phyloP scores from a whole-genome alignment of 2,113 vertebrate species.

The Rhea americana region DNA sequence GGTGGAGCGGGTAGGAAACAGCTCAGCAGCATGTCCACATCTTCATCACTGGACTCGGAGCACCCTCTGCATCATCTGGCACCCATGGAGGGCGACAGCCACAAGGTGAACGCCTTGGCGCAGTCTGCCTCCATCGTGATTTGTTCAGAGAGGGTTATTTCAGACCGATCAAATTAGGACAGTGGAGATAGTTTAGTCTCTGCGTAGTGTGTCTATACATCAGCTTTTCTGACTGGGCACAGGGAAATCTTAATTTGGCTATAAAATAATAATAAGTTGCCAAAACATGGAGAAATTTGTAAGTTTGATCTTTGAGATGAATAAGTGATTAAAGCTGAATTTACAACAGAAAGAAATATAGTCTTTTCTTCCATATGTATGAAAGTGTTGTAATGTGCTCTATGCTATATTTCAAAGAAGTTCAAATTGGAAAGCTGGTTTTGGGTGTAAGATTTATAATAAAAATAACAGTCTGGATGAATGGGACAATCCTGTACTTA shows the following conservation, averaged over 20 bases:
- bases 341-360: not conserved
- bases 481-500: not conserved
- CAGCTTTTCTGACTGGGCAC: not conserved
- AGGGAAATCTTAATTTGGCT: not conserved
- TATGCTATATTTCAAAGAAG: not conserved
- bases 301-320: not conserved
- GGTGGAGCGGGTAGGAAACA: not conserved
- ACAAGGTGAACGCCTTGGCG: not conserved
- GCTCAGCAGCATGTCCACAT: not conserved
- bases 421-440: not conserved
- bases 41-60: not conserved
- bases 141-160: not conserved
- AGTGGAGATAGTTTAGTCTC: not conserved
- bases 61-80: not conserved
- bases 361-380: not conserved
- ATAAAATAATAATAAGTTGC: not conserved
- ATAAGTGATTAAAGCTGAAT: not conserved
- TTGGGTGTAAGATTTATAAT: not conserved
- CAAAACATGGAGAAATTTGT: not conserved
- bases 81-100: rapidly evolving
- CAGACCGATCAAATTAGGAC: not conserved
- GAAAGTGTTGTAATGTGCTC: not conserved
- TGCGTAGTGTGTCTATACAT: not conserved
- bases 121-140: not conserved
- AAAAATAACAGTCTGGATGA: conserved; percentile 12